These are phyloP conservation scores for Sterrhoptilus dennistouni DNA, from an alignment of 2,113 vertebrate species.

Conservation along the genomic window DNA sequence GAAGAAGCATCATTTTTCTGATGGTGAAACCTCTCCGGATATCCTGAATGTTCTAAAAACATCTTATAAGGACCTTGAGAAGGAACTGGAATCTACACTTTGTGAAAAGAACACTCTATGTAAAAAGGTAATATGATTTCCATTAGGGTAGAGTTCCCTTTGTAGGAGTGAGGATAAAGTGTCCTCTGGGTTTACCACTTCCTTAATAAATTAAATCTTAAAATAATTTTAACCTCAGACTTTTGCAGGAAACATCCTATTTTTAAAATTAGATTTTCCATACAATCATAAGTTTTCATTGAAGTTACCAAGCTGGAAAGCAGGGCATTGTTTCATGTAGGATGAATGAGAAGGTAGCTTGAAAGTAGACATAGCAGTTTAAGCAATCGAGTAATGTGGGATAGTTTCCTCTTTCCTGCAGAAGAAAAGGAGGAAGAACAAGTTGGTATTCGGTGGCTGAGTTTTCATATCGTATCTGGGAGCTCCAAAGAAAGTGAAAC, in stretches of 20 bases:
- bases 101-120: conserved; percentile 55
- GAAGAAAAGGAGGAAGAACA: background rate
- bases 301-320: background rate
- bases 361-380: background rate
- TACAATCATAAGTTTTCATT: background rate
- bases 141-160: background rate
- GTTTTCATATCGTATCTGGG: background rate
- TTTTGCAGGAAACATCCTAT: background rate
- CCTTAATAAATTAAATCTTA: background rate
- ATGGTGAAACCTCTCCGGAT: conserved; percentile 39
- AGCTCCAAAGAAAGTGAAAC: background rate
- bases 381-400: background rate
- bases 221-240: background rate
- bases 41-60: conserved; percentile 53
- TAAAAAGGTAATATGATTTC: conserved; percentile 69
- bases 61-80: conserved; percentile 62
- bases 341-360: background rate
- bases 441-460: background rate
- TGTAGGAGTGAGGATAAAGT: background rate
- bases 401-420: background rate
- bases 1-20: conserved; percentile 48
- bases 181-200: background rate
- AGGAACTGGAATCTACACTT: conserved; percentile 52
- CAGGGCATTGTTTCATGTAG: background rate
- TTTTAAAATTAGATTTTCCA: background rate